These are phyloP conservation scores for Campylorhamphus procurvoides DNA, from an alignment of 2,113 vertebrate species.

Conservation along the genomic window DNA sequence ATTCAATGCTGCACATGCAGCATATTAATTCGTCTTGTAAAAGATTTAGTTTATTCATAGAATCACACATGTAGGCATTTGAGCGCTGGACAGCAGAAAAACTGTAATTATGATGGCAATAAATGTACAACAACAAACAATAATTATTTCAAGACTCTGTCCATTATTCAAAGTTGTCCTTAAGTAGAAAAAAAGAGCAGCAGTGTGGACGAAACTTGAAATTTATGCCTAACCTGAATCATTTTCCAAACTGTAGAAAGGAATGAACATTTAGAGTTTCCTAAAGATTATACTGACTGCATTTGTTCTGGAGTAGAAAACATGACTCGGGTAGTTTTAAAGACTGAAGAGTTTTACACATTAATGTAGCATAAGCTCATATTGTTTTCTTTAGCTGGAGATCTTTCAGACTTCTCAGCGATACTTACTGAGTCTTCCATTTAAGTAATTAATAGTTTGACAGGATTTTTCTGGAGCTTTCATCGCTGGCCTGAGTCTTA, in stretches of 20 bases:
- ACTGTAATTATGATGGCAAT: not conserved
- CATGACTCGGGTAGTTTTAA: not conserved
- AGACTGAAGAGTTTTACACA: not conserved
- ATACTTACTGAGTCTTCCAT: not conserved
- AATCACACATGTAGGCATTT: not conserved
- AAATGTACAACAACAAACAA: not conserved
- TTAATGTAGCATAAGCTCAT: not conserved
- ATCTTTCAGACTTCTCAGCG: not conserved
- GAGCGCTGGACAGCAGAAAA: not conserved
- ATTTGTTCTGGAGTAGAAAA: not conserved
- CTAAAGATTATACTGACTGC: not conserved
- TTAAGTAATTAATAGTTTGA: not conserved
- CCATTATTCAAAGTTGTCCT: not conserved
- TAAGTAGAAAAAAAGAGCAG: not conserved
- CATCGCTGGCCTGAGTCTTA: not conserved
- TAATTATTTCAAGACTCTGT: not conserved
- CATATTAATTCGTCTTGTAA: not conserved
- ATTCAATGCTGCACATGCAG: not conserved
- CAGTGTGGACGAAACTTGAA: not conserved
- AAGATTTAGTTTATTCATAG: not conserved
- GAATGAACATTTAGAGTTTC: not conserved
- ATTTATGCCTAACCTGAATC: not conserved
- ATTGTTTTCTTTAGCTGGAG: not conserved
- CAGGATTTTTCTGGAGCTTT: not conserved
- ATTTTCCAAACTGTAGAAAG: not conserved